Evolutionary conservation across 1,140 invertebrate species (phyloP), one percentile per base, ranked within the genome.

Genomic region (Trichomalopsis sarcophagae): DNA sequence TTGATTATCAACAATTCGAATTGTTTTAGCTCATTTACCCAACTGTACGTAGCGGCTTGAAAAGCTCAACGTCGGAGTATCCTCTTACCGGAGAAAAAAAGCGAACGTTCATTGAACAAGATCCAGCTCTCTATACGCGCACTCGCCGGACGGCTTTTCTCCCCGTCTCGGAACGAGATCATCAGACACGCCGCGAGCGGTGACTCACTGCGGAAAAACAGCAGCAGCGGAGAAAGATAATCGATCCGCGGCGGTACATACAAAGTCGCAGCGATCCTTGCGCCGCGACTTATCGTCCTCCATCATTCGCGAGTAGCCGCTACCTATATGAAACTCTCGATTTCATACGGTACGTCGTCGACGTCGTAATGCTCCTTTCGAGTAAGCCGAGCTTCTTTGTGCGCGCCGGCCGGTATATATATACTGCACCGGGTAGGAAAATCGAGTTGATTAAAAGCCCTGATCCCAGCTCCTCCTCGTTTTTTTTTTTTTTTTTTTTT

Each of bases 181-280:
- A 81, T 55, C 69, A 44, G 27, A n/a, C 36, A 30, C 68, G 9
- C 17, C 68, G 30, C 17, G 68, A n/a, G 27, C 23, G 3, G 21
- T 27, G 21, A 30, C 62, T 44, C 36, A n/a, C 73, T 27, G 77
- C 40, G 44, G 73, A 85, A 81, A 83, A 87, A 86, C 81, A 23
- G 17, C 62, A 40, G 40, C 40, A 44, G 40, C 40, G 10, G 40
- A 62, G 50, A n/a, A 36, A 68, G 86, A 80, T 89, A 88, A 89
- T 89, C 84, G 84, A 85, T 85, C 73, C 84, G 36, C 76, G 47
- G 21, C 68, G 33, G 55, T 6, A n/a, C 17, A 62, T n/a, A 62
- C 55, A 62, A 62, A 62, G 55, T 62, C 55, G 55, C 21, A 21
- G 40, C 40, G 40, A 9, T 44, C 40, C 40, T 44, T 44, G 40